Evolutionary conservation across 35 echinoderm and acorn worm genomes (phyloP).

Genomic region (Lytechinus variegatus): DNA sequence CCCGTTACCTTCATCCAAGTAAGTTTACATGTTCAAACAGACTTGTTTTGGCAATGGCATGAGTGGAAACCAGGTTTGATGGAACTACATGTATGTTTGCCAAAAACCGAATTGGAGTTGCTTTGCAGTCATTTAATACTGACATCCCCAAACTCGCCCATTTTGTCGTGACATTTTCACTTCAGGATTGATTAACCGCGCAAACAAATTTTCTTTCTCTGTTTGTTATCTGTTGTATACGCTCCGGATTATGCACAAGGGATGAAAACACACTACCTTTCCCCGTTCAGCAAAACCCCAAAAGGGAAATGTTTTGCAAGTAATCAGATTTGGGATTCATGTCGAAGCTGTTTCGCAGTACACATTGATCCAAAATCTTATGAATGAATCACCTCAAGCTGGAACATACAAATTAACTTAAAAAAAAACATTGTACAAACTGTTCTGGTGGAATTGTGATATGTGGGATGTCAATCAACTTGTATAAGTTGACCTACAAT

Average conservation of each 20-base stretch:
- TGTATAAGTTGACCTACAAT: too few species aligned
- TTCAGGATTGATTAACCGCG: constrained; percentile 9
- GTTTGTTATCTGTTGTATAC: neutral
- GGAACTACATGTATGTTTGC: neutral
- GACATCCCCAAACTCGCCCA: neutral
- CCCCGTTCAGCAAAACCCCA: neutral
- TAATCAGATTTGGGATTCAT: neutral
- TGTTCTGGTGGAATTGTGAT: too few species aligned
- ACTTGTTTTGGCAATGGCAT: constrained; percentile 23
- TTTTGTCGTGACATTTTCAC: constrained; percentile 20
- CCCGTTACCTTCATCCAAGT: neutral
- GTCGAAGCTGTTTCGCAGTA: neutral
- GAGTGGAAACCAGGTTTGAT: constrained; percentile 16
- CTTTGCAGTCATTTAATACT: neutral
- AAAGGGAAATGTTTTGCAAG: neutral
- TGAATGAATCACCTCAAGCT: neutral
- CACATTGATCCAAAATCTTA: neutral
- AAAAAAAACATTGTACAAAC: too few species aligned
- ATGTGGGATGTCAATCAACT: too few species aligned
- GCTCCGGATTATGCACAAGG: neutral
- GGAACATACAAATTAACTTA: neutral
- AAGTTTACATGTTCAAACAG: neutral
- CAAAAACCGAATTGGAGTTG: neutral
- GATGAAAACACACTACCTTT: neutral
- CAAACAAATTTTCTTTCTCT: neutral